phyloP scores from a whole-genome alignment of 2,113 vertebrate genomes.

The Engystomops pustulosus region DNA sequence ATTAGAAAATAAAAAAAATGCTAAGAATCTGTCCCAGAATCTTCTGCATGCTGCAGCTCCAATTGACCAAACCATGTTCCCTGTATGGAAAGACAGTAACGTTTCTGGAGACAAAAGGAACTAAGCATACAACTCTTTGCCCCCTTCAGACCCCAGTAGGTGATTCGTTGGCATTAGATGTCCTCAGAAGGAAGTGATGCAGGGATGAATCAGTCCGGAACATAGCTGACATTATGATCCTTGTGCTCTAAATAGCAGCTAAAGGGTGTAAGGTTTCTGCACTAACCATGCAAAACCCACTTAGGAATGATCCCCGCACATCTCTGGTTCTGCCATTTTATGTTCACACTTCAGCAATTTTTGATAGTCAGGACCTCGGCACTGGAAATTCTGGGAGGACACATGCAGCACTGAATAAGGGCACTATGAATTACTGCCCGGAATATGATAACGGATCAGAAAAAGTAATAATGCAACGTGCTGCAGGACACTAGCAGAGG shows the following conservation, averaged over 20 bases:
- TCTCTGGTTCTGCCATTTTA: not conserved
- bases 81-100: not conserved
- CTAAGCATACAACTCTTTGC: not conserved
- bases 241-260: not conserved
- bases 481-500: not conserved
- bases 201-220: not conserved
- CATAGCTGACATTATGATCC: not conserved
- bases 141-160: no score
- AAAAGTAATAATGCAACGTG: not conserved
- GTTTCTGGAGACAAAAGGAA: not conserved
- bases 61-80: no score
- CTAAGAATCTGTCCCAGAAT: conserved; percentile 7
- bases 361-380: no score
- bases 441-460: not conserved
- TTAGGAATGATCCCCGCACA: not conserved
- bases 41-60: not conserved
- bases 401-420: no score
- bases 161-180: no score
- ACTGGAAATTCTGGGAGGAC: not conserved
- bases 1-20: no score
- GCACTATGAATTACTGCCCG: not conserved
- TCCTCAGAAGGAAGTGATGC: no score
- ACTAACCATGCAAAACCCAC: not conserved
- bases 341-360: no score
- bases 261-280: not conserved